Conservation (phyloP, 2,797 vertebrate species). For the Cynopterus sphinx region DNA sequence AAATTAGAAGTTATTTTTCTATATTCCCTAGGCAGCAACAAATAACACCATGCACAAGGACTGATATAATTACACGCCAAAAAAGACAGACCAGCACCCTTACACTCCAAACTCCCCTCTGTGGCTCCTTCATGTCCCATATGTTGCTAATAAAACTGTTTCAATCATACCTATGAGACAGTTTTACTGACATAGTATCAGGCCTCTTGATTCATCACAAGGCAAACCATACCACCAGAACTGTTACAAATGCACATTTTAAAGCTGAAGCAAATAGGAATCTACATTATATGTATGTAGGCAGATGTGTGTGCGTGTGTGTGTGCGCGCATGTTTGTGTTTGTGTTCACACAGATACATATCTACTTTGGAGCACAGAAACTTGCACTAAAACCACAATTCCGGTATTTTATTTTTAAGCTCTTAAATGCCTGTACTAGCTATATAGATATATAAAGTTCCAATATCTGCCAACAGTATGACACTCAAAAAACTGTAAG, state of each 20-base stretch:
- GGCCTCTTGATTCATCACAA: constrained; percentile 77
- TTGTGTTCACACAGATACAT: neutral
- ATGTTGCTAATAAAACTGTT: constrained; percentile 86
- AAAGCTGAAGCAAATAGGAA: constrained; percentile 76
- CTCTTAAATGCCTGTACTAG: neutral
- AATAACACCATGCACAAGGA: constrained; percentile 81
- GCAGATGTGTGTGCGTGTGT: rapidly evolving
- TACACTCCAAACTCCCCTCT: constrained; percentile 83
- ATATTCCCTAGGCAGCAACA: constrained; percentile 83
- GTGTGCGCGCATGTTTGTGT: neutral
- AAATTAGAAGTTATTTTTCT: constrained; percentile 83
- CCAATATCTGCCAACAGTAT: neutral
- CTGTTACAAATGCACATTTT: constrained; percentile 81
- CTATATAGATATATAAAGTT: neutral
- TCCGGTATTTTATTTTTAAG: neutral
- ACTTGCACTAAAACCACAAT: constrained; percentile 64
- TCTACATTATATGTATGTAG: constrained; percentile 5
- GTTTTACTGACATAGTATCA: constrained; percentile 84
- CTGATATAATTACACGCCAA: constrained; percentile 82
- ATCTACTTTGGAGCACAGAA: constrained; percentile 67
- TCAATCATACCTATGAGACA: constrained; percentile 85
- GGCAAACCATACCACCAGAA: constrained; percentile 80
- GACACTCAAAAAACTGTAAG: neutral
- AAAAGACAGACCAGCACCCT: constrained; percentile 83
- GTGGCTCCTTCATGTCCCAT: constrained; percentile 85